phyloP scores from a whole-genome alignment of 2,797 vertebrate genomes.

The Sebastes umbrosus region DNA sequence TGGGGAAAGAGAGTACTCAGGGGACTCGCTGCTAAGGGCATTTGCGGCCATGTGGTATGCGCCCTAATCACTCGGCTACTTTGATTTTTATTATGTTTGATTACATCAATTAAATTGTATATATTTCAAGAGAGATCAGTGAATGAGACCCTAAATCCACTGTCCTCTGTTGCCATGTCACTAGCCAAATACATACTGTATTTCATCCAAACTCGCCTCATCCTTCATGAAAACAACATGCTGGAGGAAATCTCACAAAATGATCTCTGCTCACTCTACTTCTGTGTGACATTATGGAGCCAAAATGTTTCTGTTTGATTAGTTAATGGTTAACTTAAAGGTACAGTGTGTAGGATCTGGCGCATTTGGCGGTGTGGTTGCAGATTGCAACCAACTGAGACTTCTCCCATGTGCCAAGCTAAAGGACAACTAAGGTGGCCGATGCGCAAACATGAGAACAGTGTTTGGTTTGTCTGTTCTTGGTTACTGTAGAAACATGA shows the following conservation, averaged over 20 bases:
- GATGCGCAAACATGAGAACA: too few species aligned
- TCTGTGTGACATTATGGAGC: too few species aligned
- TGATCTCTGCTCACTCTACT: neutral
- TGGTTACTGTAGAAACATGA: too few species aligned
- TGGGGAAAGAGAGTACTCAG: too few species aligned
- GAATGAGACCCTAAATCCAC: neutral
- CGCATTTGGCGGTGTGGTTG: too few species aligned
- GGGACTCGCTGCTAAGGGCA: neutral
- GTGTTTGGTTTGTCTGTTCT: too few species aligned
- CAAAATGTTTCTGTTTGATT: neutral
- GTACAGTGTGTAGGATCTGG: too few species aligned
- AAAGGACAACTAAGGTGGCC: too few species aligned
- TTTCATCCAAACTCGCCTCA: neutral
- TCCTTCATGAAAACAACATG: neutral
- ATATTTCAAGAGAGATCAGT: neutral
- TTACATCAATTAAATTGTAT: neutral
- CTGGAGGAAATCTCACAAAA: neutral
- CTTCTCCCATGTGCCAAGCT: too few species aligned
- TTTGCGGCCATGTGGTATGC: neutral
- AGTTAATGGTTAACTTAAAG: neutral
- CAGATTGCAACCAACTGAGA: too few species aligned
- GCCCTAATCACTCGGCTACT: neutral
- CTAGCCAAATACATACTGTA: neutral
- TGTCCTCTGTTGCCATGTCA: neutral
- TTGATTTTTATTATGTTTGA: slow-evolving; percentile 1